Percentiles rank a stretch among this genome's conserved stretches.
Evolutionary conservation across 2,888 invertebrate genomes (phyloP).

Genomic region (Conops quadrifasciatus): DNA sequence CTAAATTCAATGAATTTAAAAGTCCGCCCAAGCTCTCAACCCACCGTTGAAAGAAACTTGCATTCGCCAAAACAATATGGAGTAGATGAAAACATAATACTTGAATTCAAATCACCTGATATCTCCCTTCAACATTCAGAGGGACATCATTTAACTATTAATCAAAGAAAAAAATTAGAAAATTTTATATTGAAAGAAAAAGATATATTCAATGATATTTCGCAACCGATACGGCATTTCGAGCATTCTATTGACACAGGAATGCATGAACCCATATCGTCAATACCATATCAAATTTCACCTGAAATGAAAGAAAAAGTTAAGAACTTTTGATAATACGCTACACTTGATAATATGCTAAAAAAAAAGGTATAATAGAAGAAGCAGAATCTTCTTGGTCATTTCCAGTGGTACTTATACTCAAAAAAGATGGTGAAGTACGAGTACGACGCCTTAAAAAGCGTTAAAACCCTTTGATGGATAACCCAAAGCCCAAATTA

Average conservation of each 20-base stretch:
- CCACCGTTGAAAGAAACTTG: no score
- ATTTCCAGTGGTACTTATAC: constrained; percentile 40
- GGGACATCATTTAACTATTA: no score
- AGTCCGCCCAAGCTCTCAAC: no score
- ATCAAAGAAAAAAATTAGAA: no score
- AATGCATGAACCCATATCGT: constrained; percentile 47
- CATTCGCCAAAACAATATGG: no score
- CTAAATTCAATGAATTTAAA: no score
- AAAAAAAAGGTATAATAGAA: not conserved
- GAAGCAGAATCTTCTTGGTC: not conserved
- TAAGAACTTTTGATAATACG: no score
- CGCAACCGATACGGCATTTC: not conserved
- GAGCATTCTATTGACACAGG: constrained; percentile 22
- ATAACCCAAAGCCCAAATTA: no score
- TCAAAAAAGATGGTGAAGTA: not conserved
- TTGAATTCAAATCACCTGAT: no score
- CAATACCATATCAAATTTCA: constrained; percentile 53
- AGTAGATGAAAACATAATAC: no score
- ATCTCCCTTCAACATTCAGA: no score
- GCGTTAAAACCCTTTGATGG: constrained; percentile 5
- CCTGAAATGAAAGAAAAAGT: constrained; percentile 38
- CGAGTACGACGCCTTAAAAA: constrained; percentile 6
- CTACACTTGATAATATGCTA: constrained; percentile 29
- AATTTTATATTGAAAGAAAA: not conserved
- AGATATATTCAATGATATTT: constrained; percentile 24